Base-by-base conservation (phyloP, 2,888 invertebrate genomes). In the Ochropacha duplaris region DNA sequence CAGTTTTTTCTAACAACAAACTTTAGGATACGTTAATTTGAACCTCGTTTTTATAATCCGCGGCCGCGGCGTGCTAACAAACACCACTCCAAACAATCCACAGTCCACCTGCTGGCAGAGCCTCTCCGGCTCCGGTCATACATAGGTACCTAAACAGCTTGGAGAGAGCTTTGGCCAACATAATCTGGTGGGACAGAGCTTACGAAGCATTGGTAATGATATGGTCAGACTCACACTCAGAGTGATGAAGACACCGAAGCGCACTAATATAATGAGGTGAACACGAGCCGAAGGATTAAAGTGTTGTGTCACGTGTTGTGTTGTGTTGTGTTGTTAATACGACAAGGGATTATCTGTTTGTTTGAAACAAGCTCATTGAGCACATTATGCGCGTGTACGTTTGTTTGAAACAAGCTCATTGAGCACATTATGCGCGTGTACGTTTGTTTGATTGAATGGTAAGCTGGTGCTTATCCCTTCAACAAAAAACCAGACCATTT, bases 1-100 rank as follows among this genome's bases (percentile, higher is more conserved):
- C 77, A 80, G 77, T 81, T 84, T 81, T 73, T 76, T 80, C 71
- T 69, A 73, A 78, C 71, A 72, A 79, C 79, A 81, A 79, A 76
- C 77, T 81, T 79, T 72, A 78, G 79, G 74, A 64, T 61, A 75
- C 80, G 82, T 83, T 85, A 82, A 87, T 84, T 84, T 83, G 81
- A 78, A 67, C 71, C 79, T 81, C 76, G 77, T 81, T 83, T 80
- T 81, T 83, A 70, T 81, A 77, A 76, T 77, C 76, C 74, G 72
- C 72, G 65, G 71, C 76, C 74, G 72, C 72, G 65, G 71, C 76
- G 76, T 71, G 72, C 74, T 83, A 83, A 85, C 83, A 83, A 83
- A 85, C 83, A 81, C 61, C 59, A 65, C 51, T 34, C 22, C n/a
- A n/a, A n/a, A n/a, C n/a, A 39, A 57, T 56, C 55, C 57, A 58